phyloP scores from a whole-genome alignment of 2,113 vertebrate species.

The Ophiodon elongatus region DNA sequence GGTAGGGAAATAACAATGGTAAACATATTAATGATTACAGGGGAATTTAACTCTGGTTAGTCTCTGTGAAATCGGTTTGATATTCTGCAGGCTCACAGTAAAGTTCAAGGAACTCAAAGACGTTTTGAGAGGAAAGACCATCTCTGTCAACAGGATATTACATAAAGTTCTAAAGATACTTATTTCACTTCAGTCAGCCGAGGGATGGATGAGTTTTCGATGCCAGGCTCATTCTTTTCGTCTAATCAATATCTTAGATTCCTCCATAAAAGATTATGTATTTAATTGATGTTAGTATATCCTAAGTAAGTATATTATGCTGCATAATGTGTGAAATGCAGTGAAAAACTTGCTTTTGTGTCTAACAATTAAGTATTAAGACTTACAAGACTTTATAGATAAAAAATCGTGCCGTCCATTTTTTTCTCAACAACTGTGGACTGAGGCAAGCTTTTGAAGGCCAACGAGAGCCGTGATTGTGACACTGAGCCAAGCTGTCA shows the following conservation, averaged over 20 bases:
- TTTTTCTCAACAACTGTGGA: constrained; percentile 5
- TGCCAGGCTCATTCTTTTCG: background rate
- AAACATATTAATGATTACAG: constrained; percentile 29
- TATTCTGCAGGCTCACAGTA: constrained; percentile 20
- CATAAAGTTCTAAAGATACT: constrained; percentile 1
- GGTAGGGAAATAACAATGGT: constrained; percentile 28
- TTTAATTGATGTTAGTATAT: background rate
- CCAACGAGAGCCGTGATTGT: constrained; percentile 33
- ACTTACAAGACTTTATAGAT: background rate
- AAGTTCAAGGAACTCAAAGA: constrained; percentile 35
- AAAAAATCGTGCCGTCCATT: background rate
- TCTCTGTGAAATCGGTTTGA: constrained; percentile 27
- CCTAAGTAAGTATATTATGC: background rate
- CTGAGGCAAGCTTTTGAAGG: constrained; percentile 33
- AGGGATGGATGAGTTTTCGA: background rate
- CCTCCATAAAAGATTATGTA: background rate
- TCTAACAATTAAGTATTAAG: background rate
- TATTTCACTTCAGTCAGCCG: constrained; percentile 12
- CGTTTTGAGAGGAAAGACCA: constrained; percentile 6
- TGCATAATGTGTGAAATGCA: no score
- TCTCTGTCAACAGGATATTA: constrained; percentile 7
- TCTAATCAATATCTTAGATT: background rate
- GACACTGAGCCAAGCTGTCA: constrained; percentile 75
- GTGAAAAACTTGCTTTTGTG: background rate
- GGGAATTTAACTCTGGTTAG: constrained; percentile 27